A percentile compares a stretch with the other conserved stretches of the same genome.
Conservation (phyloP, 30 jellyfish, hydroid and myxozoan species). For the Hydra vulgaris region DNA sequence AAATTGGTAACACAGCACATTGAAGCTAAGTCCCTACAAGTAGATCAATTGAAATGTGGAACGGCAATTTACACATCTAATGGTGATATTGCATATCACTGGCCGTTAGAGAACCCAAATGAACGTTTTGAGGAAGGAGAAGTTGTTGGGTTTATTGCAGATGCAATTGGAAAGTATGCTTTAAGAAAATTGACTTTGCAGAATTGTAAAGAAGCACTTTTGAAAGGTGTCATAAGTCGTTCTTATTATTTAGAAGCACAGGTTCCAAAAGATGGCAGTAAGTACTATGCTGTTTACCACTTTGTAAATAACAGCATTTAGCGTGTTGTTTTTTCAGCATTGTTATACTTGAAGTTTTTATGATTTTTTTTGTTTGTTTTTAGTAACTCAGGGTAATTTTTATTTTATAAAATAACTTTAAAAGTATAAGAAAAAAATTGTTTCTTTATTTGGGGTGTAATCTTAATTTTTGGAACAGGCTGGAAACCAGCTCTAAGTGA, state of each 20-base stretch:
- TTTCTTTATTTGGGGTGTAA: too few relatives aligned
- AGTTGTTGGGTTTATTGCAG: conserved; percentile 4
- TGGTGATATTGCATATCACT: conserved; percentile 83
- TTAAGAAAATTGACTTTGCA: conserved; percentile 17
- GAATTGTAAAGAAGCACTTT: conserved; percentile 20
- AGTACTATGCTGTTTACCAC: too few relatives aligned
- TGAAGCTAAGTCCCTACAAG: conserved; percentile 48
- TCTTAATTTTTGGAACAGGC: too few relatives aligned
- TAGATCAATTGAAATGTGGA: conserved; percentile 45
- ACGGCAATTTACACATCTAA: conserved; percentile 36
- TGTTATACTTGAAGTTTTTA: too few relatives aligned
- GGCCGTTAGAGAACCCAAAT: conserved; percentile 38
- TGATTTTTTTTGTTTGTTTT: too few relatives aligned
- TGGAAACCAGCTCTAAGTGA: too few relatives aligned
- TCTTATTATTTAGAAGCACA: conserved; percentile 64
- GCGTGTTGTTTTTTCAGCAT: too few relatives aligned
- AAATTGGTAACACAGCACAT: conserved; percentile 45
- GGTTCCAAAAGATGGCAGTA: conserved; percentile 32
- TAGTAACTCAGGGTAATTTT: too few relatives aligned
- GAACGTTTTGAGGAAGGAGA: conserved; percentile 21
- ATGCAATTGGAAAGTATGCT: neutral
- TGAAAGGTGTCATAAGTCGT: conserved; percentile 61
- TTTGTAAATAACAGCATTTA: too few relatives aligned
- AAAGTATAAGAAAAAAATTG: too few relatives aligned
- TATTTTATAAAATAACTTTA: too few relatives aligned